Conservation (phyloP, 2,797 vertebrate genomes). For the Enteromius thamalakanensis region DNA sequence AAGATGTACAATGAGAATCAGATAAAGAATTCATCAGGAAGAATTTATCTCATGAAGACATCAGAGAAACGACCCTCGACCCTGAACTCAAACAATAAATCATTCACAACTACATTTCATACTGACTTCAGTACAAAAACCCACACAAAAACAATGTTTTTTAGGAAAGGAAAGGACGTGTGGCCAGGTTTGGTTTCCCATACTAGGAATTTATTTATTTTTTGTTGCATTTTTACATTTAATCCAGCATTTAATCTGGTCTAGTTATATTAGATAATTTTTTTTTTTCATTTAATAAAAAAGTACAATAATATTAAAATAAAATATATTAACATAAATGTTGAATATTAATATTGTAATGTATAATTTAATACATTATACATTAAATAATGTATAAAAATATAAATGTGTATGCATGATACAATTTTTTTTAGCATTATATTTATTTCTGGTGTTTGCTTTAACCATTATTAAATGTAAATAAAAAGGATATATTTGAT, state of each 20-base stretch:
- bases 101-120: not conserved
- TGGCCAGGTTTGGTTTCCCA: too few species aligned
- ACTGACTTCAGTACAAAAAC: not conserved
- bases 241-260: not conserved
- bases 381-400: not conserved
- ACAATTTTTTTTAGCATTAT: not conserved
- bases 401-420: not conserved
- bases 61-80: not conserved
- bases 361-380: too few species aligned
- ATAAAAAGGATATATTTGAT: not conserved
- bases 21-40: slow-evolving; percentile 3
- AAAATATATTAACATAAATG: not conserved
- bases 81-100: not conserved
- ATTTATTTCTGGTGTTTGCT: not conserved
- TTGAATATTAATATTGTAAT: not conserved
- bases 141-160: not conserved
- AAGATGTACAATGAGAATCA: not conserved
- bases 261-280: too few species aligned
- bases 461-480: not conserved
- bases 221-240: not conserved
- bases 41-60: not conserved
- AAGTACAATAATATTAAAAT: not conserved
- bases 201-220: too few species aligned
- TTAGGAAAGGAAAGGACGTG: too few species aligned
- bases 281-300: too few species aligned